A percentile compares a stretch with the other conserved stretches of the same genome.
Conservation (phyloP, 2,888 invertebrate genomes). For the Entomobrya proxima region DNA sequence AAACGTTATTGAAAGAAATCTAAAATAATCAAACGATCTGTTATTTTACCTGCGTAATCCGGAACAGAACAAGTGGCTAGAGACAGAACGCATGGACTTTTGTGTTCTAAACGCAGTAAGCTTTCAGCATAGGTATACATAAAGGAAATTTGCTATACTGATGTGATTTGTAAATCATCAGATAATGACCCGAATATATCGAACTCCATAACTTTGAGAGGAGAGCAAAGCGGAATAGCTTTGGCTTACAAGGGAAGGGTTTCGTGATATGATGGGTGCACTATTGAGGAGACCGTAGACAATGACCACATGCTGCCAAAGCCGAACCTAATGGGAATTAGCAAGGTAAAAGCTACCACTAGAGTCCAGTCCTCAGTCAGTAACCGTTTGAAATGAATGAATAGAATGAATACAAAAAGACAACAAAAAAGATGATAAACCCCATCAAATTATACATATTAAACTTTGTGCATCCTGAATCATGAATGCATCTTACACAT, state of each 20-base stretch:
- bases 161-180: neutral
- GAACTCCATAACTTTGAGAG: neutral
- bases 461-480: neutral
- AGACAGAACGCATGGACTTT: neutral
- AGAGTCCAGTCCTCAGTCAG: neutral
- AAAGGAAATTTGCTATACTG: neutral
- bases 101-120: neutral
- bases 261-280: conserved; percentile 1
- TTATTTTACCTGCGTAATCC: too few relatives aligned
- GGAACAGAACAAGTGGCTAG: too few relatives aligned
- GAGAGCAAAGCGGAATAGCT: too few relatives aligned
- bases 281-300: neutral
- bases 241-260: too few relatives aligned
- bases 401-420: neutral
- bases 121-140: neutral
- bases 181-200: neutral
- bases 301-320: conserved; percentile 41
- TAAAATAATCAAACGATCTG: too few relatives aligned
- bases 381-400: neutral
- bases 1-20: too few relatives aligned
- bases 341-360: neutral
- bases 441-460: neutral
- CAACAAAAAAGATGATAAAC: neutral
- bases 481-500: too few relatives aligned
- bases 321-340: conserved; percentile 28